Conservation (phyloP, 2,888 invertebrate species). For the Pristionchus mayeri region DNA sequence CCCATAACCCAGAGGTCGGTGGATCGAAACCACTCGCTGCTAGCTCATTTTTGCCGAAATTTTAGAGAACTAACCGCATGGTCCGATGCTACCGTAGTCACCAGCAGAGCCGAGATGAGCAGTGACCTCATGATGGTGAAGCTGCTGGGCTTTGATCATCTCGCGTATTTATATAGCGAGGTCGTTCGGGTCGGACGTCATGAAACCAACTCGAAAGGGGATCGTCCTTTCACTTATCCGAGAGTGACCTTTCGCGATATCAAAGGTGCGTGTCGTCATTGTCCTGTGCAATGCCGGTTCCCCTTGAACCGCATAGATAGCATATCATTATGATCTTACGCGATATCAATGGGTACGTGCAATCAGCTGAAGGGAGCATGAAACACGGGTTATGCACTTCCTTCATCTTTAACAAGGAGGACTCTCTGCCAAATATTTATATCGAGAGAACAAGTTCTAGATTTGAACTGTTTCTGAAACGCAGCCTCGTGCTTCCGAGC, state of each 20-base stretch:
- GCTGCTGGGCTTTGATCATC: not conserved
- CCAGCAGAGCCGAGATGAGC: not conserved
- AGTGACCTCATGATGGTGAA: not conserved
- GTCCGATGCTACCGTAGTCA: not conserved
- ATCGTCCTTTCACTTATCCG: slow-evolving; percentile 7
- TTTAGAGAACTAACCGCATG: not conserved
- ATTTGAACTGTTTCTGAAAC: no score
- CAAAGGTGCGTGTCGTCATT: no score
- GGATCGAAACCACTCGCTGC: slow-evolving; percentile 76
- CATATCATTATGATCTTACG: no score
- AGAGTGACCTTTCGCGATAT: slow-evolving; percentile 13
- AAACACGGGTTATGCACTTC: no score
- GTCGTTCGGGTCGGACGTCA: slow-evolving; percentile 20
- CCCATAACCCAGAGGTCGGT: slow-evolving; percentile 93
- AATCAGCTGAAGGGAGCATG: no score
- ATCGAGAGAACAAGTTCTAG: no score
- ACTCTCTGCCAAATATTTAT: no score
- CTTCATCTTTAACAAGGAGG: no score
- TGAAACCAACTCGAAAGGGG: slow-evolving; percentile 28
- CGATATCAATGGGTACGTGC: no score
- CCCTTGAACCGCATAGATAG: no score
- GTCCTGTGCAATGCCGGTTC: no score
- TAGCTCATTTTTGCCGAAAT: not conserved
- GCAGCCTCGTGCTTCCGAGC: no score
- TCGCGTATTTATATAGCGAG: slow-evolving; percentile 3